Conservation (phyloP, 2,888 invertebrate genomes). For the Imbricaverruca yamaguchii region DNA sequence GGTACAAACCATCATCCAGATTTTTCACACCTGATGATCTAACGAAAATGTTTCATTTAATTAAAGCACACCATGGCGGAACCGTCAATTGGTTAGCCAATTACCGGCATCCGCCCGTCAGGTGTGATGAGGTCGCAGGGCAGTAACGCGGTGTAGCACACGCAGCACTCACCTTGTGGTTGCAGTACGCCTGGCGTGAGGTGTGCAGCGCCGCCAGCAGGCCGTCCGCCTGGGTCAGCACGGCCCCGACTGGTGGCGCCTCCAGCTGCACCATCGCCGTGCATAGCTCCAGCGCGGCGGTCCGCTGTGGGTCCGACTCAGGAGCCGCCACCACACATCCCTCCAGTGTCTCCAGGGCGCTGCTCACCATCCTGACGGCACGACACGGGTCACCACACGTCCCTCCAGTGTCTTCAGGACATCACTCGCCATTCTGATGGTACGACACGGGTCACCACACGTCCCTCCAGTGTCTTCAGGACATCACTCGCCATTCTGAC, state of each 20-base stretch:
- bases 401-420: too few relatives aligned
- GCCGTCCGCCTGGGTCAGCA: constrained; percentile 67
- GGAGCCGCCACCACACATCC: constrained; percentile 55
- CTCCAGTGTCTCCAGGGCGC: constrained; percentile 64
- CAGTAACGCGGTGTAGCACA: too few relatives aligned
- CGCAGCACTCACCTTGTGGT: constrained; percentile 60
- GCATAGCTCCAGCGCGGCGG: constrained; percentile 32
- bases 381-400: constrained; percentile 35
- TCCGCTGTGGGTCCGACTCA: constrained; percentile 30
- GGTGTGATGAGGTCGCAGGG: too few relatives aligned
- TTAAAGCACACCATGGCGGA: too few relatives aligned
- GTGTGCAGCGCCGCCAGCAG: constrained; percentile 71
- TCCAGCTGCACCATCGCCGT: constrained; percentile 42
- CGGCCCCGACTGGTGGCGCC: constrained; percentile 40
- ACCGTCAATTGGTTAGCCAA: too few relatives aligned
- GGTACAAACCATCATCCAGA: too few relatives aligned
- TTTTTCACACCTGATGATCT: too few relatives aligned
- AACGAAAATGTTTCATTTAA: too few relatives aligned
- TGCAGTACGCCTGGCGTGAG: constrained; percentile 66
- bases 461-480: constrained; percentile 56
- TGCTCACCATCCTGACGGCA: constrained; percentile 55
- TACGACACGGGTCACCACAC: constrained; percentile 48
- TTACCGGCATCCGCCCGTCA: too few relatives aligned
- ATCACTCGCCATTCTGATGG: too few relatives aligned
- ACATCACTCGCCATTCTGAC: too few relatives aligned